A percentile compares a stretch with the other conserved stretches of the same genome.
These are phyloP conservation scores for Eulithis testata DNA, from an alignment of 2,888 invertebrate genomes.

Conservation along the genomic window DNA sequence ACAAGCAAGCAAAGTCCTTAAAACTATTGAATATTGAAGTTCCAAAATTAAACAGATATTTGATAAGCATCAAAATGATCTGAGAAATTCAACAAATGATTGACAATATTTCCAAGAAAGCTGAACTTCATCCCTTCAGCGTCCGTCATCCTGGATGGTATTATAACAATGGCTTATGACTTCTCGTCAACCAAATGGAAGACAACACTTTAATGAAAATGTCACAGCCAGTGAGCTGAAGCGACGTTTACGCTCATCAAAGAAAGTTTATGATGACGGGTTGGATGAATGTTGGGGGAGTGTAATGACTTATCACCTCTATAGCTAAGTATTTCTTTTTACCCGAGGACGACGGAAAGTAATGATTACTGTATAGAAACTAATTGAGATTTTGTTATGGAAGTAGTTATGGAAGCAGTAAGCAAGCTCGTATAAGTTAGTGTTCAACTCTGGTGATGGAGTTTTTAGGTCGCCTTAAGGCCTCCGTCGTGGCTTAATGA, in stretches of 20 bases:
- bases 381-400: no score
- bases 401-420: no score
- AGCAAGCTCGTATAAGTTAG: no score
- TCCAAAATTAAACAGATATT: no score
- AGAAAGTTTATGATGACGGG: constrained; percentile 56
- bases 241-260: constrained; percentile 52
- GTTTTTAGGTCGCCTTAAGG: no score
- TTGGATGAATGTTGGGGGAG: constrained; percentile 18
- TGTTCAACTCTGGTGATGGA: no score
- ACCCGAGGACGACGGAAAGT: no score
- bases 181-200: constrained; percentile 58
- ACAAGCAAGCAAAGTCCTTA: no score
- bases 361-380: no score
- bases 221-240: constrained; percentile 57
- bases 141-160: constrained; percentile 49
- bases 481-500: no score
- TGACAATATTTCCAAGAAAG: constrained; percentile 50
- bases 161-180: constrained; percentile 62
- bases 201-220: constrained; percentile 69
- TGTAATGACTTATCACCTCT: constrained; percentile 11
- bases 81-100: constrained; percentile 17
- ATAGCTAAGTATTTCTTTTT: background rate
- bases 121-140: constrained; percentile 47
- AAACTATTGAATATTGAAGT: no score
- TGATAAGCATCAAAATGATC: background rate